These are phyloP conservation scores for Abrostola tripartita DNA, from an alignment of 2,888 invertebrate species.

Conservation along the genomic window DNA sequence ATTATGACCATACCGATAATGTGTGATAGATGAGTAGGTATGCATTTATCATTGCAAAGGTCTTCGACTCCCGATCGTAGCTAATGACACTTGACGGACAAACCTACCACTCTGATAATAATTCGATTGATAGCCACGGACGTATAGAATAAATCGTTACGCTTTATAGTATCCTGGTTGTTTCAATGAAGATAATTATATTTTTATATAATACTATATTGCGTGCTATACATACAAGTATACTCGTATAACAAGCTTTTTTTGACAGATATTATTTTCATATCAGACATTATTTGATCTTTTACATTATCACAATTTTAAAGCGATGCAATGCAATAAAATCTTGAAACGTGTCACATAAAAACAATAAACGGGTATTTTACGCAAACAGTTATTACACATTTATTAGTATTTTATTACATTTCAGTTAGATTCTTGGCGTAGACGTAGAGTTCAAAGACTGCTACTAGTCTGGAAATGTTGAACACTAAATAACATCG, in stretches of 20 bases:
- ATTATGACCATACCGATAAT: constrained; percentile 34
- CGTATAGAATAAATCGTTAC: neutral
- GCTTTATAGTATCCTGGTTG: too few species aligned
- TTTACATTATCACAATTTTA: too few species aligned
- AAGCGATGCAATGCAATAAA: neutral
- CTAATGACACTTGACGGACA: constrained; percentile 50
- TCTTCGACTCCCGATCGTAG: constrained; percentile 47
- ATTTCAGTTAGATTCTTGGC: constrained; percentile 10
- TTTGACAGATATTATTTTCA: too few species aligned
- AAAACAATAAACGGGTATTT: constrained; percentile 1
- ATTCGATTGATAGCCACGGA: constrained; percentile 23
- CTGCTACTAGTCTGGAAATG: constrained; percentile 33
- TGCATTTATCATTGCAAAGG: constrained; percentile 46
- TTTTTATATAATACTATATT: too few species aligned
- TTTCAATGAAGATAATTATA: too few species aligned
- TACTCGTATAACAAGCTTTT: too few species aligned
- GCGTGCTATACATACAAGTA: too few species aligned
- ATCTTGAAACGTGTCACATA: neutral
- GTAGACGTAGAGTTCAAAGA: constrained; percentile 48
- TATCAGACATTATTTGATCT: neutral
- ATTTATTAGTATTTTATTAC: constrained; percentile 9
- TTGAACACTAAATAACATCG: constrained; percentile 39
- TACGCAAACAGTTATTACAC: neutral
- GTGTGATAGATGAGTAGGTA: constrained; percentile 38
- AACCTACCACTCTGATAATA: constrained; percentile 34